Evolutionary conservation across 2,888 invertebrate species (phyloP), one percentile per base, ranked within the genome.

Genomic region (Apamea epomidion): DNA sequence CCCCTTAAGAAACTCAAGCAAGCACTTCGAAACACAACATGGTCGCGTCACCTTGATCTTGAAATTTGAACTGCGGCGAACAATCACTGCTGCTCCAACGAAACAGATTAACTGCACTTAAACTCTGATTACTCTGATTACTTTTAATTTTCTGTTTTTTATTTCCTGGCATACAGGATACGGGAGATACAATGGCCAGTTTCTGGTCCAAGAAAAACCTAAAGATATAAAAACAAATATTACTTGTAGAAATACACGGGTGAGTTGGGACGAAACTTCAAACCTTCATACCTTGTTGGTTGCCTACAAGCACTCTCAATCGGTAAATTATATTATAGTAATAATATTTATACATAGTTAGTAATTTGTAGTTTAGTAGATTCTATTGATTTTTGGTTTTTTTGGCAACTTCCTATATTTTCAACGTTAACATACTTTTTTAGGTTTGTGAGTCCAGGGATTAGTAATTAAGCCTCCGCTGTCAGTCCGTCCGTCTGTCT

Each of bases 31-130:
- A 81, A 72, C 80, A 78, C 58, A 76, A 62, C 70, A 80, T 65
- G 48, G 37, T 74, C 62, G 78, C 37, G 42, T 86, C 62, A 76
- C 88, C 89, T 90, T 89, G 90, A 88, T 88, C 90, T 90, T 89
- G 90, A 81, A 78, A 64, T 82, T 78, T 88, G 86, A 88, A 89
- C 84, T 81, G 75, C 74, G 69, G 29, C 42, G 42, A 81, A 81
- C 82, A 81, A 85, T 81, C 72, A 32, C 74, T 62, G 79, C 62
- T 74, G 79, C 62, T 74, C 21, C 21, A 71, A 74, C 45, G 45
- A 16, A 74, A 81, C 67, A 60, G 32, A 54, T 85, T 81, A 70
- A 60, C 74, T 54, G 72, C 81, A 65, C 21, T 32, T 83, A 70
- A 37, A 70, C 69, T 65, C 18, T 83, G 16, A 70, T 48, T 58